Percentiles rank a stretch among this genome's conserved stretches.
phyloP scores from a whole-genome alignment of 2,888 invertebrate genomes.

The Chorisops tibialis region DNA sequence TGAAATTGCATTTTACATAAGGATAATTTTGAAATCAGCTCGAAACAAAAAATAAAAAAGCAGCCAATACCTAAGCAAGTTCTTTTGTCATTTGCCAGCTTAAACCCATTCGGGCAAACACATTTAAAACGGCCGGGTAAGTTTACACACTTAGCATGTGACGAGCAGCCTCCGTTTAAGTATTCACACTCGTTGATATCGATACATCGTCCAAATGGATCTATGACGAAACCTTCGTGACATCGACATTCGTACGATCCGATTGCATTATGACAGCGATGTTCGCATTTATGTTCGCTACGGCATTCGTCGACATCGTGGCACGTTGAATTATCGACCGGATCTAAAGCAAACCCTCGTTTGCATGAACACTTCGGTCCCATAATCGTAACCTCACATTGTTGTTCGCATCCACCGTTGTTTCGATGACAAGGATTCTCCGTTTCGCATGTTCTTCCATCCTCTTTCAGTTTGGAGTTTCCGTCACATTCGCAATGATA shows the following conservation, averaged over 20 bases:
- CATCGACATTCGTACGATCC: constrained; percentile 62
- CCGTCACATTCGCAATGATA: constrained; percentile 56
- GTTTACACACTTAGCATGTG: constrained; percentile 50
- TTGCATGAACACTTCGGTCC: constrained; percentile 49
- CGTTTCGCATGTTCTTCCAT: constrained; percentile 47
- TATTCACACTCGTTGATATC: constrained; percentile 58
- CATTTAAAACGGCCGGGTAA: constrained; percentile 55
- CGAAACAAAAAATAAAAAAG: neutral
- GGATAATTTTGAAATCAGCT: neutral
- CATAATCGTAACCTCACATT: constrained; percentile 39
- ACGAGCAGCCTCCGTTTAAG: constrained; percentile 48
- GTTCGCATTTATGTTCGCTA: constrained; percentile 48
- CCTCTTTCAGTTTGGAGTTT: constrained; percentile 42
- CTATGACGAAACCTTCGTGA: constrained; percentile 55
- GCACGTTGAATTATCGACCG: constrained; percentile 50
- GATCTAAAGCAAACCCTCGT: constrained; percentile 48
- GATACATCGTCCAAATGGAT: constrained; percentile 52
- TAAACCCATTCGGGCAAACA: constrained; percentile 52
- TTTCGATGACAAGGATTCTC: constrained; percentile 51
- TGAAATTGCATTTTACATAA: constrained; percentile 9
- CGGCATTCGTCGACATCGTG: constrained; percentile 56
- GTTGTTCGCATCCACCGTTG: constrained; percentile 59
- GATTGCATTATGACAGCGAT: constrained; percentile 53
- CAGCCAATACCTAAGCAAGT: constrained; percentile 34
- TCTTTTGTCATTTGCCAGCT: constrained; percentile 40